These are phyloP conservation scores for Sericinus montela DNA, from an alignment of 2,888 invertebrate genomes.

Conservation along the genomic window DNA sequence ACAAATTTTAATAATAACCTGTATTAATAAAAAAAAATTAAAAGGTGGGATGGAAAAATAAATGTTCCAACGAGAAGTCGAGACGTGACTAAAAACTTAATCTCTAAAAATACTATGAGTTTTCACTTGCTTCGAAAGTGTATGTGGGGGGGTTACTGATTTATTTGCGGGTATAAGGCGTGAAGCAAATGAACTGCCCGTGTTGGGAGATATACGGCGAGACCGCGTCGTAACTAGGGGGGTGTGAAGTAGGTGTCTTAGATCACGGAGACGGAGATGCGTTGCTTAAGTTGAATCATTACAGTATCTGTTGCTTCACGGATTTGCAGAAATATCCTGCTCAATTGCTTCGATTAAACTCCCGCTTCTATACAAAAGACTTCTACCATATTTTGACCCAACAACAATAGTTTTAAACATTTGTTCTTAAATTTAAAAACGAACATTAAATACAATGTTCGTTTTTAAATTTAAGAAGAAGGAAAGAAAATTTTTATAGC, in stretches of 20 bases:
- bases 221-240: slow-evolving; percentile 52
- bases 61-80: slow-evolving; percentile 12
- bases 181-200: slow-evolving; percentile 73
- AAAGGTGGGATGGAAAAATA: slow-evolving; percentile 17
- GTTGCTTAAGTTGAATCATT: slow-evolving; percentile 26
- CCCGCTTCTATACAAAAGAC: too few species aligned
- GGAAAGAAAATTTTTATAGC: too few species aligned
- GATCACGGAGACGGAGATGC: slow-evolving; percentile 31
- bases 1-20: too few species aligned
- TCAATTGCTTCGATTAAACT: too few species aligned
- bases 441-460: too few species aligned
- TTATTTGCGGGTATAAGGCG: slow-evolving; percentile 76
- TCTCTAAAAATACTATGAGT: slow-evolving; percentile 44
- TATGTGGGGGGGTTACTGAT: slow-evolving; percentile 57
- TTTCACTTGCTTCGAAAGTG: slow-evolving; percentile 46
- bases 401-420: too few species aligned
- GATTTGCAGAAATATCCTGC: slow-evolving; percentile 7
- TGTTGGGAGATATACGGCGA: slow-evolving; percentile 63
- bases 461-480: too few species aligned
- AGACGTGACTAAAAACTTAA: slow-evolving; percentile 20
- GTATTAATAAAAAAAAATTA: slow-evolving; percentile 14
- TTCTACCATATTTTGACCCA: too few species aligned
- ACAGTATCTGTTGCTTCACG: slow-evolving; percentile 10
- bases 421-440: too few species aligned
- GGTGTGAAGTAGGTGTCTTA: slow-evolving; percentile 33